Conservation (phyloP, 1,140 invertebrate genomes). For the Caligus rogercresseyi region DNA sequence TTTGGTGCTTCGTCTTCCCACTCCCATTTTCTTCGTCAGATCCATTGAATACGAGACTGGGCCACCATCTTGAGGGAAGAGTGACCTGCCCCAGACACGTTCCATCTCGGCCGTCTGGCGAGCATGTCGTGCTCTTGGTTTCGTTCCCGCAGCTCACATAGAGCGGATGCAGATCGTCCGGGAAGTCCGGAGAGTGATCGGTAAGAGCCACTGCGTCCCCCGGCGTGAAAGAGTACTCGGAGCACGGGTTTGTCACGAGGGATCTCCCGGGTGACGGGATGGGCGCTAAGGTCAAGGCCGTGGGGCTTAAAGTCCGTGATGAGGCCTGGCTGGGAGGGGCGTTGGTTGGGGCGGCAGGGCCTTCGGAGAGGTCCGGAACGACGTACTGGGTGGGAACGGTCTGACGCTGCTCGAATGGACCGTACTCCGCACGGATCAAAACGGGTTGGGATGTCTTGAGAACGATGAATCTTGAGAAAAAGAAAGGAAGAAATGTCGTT, state of each 20-base stretch:
- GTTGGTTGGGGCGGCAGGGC: slow-evolving; percentile 22
- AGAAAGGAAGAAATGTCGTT: too few relatives aligned
- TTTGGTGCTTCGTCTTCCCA: neutral
- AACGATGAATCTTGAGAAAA: slow-evolving; percentile 50
- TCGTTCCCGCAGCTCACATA: slow-evolving; percentile 22
- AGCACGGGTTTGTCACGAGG: slow-evolving; percentile 66
- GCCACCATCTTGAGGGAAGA: slow-evolving; percentile 73
- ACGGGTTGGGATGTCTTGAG: slow-evolving; percentile 67
- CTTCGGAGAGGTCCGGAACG: slow-evolving; percentile 53
- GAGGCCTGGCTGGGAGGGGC: slow-evolving; percentile 27
- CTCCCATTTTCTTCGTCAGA: slow-evolving; percentile 33
- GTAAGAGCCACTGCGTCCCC: slow-evolving; percentile 27
- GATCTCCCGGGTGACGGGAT: slow-evolving; percentile 55
- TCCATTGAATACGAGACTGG: slow-evolving; percentile 27
- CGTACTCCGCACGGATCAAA: slow-evolving; percentile 67
- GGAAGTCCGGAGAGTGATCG: slow-evolving; percentile 22
- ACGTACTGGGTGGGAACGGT: slow-evolving; percentile 74
- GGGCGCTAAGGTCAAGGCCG: slow-evolving; percentile 68
- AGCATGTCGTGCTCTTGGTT: slow-evolving; percentile 35
- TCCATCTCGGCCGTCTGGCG: slow-evolving; percentile 66
- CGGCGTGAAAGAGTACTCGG: slow-evolving; percentile 70
- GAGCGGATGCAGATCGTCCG: slow-evolving; percentile 18
- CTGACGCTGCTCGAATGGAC: slow-evolving; percentile 78
- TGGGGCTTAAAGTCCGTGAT: slow-evolving; percentile 30
- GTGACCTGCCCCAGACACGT: slow-evolving; percentile 61